A percentile compares a stretch with the other conserved stretches of the same genome.
phyloP scores from a whole-genome alignment of 2,888 invertebrate genomes.

The Drosophila anomalata region DNA sequence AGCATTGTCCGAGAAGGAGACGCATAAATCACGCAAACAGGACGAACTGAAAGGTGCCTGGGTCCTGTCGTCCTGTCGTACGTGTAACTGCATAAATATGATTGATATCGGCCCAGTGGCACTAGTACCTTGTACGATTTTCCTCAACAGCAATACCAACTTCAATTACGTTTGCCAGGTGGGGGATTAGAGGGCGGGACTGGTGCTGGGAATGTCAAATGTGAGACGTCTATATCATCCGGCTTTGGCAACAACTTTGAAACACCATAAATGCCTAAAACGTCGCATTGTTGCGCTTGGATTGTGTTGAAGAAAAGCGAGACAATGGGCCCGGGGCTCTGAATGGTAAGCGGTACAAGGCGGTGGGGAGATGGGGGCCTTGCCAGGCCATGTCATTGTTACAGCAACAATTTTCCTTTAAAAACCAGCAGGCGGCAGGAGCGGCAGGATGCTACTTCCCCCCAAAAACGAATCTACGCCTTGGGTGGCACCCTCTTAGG shows the following conservation, averaged over 20 bases:
- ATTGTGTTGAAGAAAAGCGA: slow-evolving; percentile 46
- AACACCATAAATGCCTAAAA: slow-evolving; percentile 47
- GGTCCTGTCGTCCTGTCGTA: slow-evolving; percentile 22
- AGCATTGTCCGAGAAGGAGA: slow-evolving; percentile 9
- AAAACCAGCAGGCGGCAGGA: slow-evolving; percentile 20
- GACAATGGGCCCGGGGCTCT: slow-evolving; percentile 36
- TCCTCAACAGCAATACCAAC: slow-evolving; percentile 49
- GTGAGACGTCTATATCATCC: slow-evolving; percentile 21
- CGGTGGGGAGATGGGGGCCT: background rate
- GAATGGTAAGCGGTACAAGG: slow-evolving; percentile 9
- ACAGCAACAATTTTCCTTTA: slow-evolving; percentile 47
- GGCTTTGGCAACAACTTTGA: slow-evolving; percentile 30
- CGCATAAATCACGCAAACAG: slow-evolving; percentile 36
- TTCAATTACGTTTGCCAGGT: slow-evolving; percentile 47
- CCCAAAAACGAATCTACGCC: background rate
- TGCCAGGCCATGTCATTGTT: slow-evolving; percentile 31
- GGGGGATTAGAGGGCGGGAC: background rate
- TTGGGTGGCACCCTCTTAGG: slow-evolving; percentile 28
- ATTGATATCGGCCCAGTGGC: slow-evolving; percentile 55
- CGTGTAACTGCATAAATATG: slow-evolving; percentile 63
- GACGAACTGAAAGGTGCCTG: slow-evolving; percentile 27
- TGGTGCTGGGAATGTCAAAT: slow-evolving; percentile 1
- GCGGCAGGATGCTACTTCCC: background rate
- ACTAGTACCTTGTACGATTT: slow-evolving; percentile 12
- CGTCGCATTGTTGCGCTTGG: slow-evolving; percentile 49